A percentile compares a stretch with the other conserved stretches of the same genome.
Conservation (phyloP, 2,888 invertebrate genomes). For the Griposia aprilina region DNA sequence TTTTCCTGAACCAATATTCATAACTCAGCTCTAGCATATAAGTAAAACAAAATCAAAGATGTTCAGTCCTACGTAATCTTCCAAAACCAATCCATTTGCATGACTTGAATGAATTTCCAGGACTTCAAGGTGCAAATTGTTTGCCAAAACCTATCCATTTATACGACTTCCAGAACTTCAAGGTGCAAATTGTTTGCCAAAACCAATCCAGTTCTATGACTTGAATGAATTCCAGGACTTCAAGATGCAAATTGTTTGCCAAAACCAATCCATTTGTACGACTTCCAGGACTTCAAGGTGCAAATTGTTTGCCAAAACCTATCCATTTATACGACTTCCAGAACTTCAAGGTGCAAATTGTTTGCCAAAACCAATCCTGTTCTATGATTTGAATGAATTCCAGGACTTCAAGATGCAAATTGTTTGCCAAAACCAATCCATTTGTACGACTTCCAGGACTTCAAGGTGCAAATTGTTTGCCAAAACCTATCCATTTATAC, state of each 20-base stretch:
- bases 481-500: too few species aligned
- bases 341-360: too few species aligned
- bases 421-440: neutral
- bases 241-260: slow-evolving; percentile 2
- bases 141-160: neutral
- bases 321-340: too few species aligned
- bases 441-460: too few species aligned
- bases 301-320: neutral
- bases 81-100: neutral
- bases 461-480: too few species aligned
- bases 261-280: too few species aligned
- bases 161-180: too few species aligned
- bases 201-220: too few species aligned
- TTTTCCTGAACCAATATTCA: neutral
- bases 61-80: neutral
- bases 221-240: too few species aligned
- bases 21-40: neutral
- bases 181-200: too few species aligned
- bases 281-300: too few species aligned
- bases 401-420: neutral
- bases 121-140: slow-evolving; percentile 1
- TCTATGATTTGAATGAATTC: neutral
- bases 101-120: neutral
- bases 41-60: neutral
- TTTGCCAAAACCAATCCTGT: neutral